These are phyloP conservation scores for Nephila pilipes DNA, from an alignment of 1,140 invertebrate species.

Conservation along the genomic window DNA sequence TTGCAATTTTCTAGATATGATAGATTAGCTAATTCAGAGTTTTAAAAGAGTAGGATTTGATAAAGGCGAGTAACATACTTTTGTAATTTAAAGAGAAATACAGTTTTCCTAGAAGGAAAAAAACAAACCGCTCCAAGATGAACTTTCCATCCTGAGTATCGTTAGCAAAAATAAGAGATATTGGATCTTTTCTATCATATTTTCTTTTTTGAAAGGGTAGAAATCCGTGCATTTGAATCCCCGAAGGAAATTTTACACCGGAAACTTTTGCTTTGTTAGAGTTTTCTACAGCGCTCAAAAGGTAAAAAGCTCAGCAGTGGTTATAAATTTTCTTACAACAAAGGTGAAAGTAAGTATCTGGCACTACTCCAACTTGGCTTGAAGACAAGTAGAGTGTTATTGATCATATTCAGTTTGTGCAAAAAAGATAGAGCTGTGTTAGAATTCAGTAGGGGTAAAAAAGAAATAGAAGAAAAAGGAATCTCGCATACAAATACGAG, in stretches of 20 bases:
- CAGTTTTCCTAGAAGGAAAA: background rate
- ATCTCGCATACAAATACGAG: no score
- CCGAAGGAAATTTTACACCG: conserved; percentile 62
- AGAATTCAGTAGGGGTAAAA: no score
- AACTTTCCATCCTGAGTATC: background rate
- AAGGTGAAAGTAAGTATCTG: conserved; percentile 66
- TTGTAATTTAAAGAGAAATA: background rate
- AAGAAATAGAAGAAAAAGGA: no score
- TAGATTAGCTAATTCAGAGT: no score
- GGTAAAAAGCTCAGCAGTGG: background rate
- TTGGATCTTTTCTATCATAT: background rate
- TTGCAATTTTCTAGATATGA: no score
- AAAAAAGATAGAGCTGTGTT: no score
- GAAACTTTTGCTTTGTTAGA: conserved; percentile 44
- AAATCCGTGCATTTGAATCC: conserved; percentile 2
- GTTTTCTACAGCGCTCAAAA: conserved; percentile 21
- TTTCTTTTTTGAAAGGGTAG: background rate
- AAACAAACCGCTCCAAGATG: background rate
- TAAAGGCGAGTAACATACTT: background rate
- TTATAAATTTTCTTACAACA: conserved; percentile 61
- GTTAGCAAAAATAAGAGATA: conserved; percentile 24
- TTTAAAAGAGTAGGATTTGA: no score
- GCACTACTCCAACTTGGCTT: conserved; percentile 54
- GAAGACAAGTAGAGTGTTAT: conserved; percentile 50
- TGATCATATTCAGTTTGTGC: conserved; percentile 36